Percentiles rank a stretch among this genome's conserved stretches.
Evolutionary conservation across 2,888 invertebrate species (phyloP).

Genomic region (Netelia fuscicornis): DNA sequence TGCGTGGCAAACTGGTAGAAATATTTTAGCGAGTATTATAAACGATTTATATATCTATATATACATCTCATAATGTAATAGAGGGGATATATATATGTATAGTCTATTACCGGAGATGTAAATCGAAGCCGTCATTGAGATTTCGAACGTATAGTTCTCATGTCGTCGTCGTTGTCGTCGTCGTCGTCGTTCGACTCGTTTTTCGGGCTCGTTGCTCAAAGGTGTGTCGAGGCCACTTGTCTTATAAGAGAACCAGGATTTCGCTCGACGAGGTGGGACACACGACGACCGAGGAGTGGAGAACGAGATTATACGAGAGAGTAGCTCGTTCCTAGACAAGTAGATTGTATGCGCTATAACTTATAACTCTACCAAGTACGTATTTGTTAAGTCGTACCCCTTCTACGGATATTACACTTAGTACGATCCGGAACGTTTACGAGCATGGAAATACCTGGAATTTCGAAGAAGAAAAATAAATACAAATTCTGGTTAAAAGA

Average conservation of each 20-base stretch:
- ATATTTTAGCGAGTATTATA: not conserved
- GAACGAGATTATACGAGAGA: not conserved
- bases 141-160: not conserved
- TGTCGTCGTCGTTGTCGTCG: not conserved
- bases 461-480: not conserved
- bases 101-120: slow-evolving; percentile 18
- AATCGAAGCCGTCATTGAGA: slow-evolving; percentile 45
- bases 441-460: not conserved
- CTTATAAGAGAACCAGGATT: slow-evolving; percentile 45
- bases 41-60: not conserved
- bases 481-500: too few species aligned
- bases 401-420: not conserved
- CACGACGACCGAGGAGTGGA: not conserved
- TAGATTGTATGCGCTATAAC: slow-evolving; percentile 26
- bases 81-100: not conserved
- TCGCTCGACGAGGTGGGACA: slow-evolving; percentile 8
- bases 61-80: slow-evolving; percentile 1
- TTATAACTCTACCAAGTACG: not conserved
- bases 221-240: slow-evolving; percentile 61
- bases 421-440: not conserved
- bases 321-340: slow-evolving; percentile 31
- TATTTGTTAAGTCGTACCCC: not conserved
- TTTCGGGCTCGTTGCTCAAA: slow-evolving; percentile 48
- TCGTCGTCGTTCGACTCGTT: slow-evolving; percentile 51
- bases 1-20: not conserved